Percentiles rank a stretch among this genome's conserved stretches.
phyloP scores from a whole-genome alignment of 2,113 vertebrate species.

The Speoplatyrhinus poulsoni region DNA sequence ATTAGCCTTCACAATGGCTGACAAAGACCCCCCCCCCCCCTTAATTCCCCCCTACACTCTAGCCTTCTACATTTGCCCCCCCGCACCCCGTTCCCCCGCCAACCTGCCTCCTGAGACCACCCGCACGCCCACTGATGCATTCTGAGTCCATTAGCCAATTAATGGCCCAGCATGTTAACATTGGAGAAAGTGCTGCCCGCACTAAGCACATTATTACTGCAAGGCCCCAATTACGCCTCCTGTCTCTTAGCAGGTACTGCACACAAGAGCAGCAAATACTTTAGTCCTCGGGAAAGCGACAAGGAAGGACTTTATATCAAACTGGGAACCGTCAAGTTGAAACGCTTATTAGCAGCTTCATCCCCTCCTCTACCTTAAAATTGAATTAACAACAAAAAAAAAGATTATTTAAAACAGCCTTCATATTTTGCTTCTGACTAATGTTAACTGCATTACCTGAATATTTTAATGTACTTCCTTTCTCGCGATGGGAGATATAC shows the following conservation, averaged over 20 bases:
- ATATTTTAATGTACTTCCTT: no score
- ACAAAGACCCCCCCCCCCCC: neutral
- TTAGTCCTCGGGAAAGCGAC: slow-evolving; percentile 28
- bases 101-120: slow-evolving; percentile 28
- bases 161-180: slow-evolving; percentile 71
- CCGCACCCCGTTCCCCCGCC: slow-evolving; percentile 5
- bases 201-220: slow-evolving; percentile 69
- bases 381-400: slow-evolving; percentile 4
- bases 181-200: slow-evolving; percentile 57
- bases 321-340: slow-evolving; percentile 7
- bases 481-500: no score
- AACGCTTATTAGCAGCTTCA: neutral
- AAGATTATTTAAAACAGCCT: slow-evolving; percentile 13
- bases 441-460: no score
- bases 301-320: slow-evolving; percentile 8
- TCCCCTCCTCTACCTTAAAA: neutral
- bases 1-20: neutral
- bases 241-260: slow-evolving; percentile 31
- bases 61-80: neutral
- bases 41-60: neutral
- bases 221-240: slow-evolving; percentile 62
- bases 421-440: neutral
- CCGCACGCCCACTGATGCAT: slow-evolving; percentile 22
- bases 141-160: slow-evolving; percentile 74
- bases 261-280: slow-evolving; percentile 18